Conservation (phyloP, 2,888 invertebrate species). For the Rotaria magnacalcarata region DNA sequence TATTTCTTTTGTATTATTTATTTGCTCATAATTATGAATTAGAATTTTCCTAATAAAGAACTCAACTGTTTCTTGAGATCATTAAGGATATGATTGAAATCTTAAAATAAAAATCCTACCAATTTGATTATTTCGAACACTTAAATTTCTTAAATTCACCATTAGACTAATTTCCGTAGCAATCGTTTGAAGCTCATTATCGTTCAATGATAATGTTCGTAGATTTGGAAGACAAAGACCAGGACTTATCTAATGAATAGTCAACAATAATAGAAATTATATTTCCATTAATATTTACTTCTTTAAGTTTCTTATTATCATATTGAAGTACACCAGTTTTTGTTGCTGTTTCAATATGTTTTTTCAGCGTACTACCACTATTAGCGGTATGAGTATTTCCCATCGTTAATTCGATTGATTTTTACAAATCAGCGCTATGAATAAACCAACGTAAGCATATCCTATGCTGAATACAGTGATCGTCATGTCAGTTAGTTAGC, state of each 20-base stretch:
- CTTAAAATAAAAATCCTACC: neutral
- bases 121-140: constrained; percentile 27
- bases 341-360: constrained; percentile 24
- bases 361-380: neutral
- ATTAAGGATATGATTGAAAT: no score
- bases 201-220: constrained; percentile 1
- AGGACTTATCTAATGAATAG: neutral
- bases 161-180: neutral
- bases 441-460: neutral
- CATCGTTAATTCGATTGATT: neutral
- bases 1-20: no score
- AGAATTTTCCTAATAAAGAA: no score
- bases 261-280: neutral
- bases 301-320: constrained; percentile 18
- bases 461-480: neutral
- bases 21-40: no score
- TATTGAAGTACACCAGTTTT: constrained; percentile 13
- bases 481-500: no score
- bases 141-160: constrained; percentile 15
- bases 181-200: constrained; percentile 24
- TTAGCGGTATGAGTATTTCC: neutral
- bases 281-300: neutral
- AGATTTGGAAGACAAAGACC: neutral
- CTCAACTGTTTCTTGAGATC: no score
- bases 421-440: no score